A percentile compares a stretch with the other conserved stretches of the same genome.
Evolutionary conservation across 2,888 invertebrate genomes (phyloP).

Genomic region (Cyaniris semiargus): DNA sequence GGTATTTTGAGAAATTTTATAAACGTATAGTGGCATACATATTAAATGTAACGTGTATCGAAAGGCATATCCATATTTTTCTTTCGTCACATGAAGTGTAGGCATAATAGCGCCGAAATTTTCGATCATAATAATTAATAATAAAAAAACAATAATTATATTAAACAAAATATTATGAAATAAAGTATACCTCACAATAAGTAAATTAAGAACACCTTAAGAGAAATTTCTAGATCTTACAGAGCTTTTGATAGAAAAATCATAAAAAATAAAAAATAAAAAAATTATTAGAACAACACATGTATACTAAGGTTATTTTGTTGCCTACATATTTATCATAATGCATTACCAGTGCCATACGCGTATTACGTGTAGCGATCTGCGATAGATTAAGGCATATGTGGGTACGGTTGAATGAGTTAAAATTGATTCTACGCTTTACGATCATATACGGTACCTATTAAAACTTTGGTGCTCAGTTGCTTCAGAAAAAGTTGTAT

Average conservation of each 20-base stretch:
- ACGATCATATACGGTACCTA: conserved; percentile 38
- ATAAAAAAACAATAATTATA: no score
- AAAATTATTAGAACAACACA: background rate
- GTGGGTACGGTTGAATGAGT: conserved; percentile 30
- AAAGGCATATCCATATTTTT: no score
- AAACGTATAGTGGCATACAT: no score
- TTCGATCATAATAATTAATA: no score
- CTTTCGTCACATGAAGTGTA: no score
- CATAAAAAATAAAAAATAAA: background rate
- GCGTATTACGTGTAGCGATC: conserved; percentile 19
- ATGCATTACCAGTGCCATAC: background rate
- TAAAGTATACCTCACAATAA: background rate
- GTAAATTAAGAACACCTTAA: background rate
- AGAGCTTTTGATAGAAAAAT: background rate
- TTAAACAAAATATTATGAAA: no score
- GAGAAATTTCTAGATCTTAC: no score
- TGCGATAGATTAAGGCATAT: conserved; percentile 9
- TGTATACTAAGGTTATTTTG: background rate
- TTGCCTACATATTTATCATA: background rate
- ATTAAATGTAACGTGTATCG: no score
- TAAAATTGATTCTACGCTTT: conserved; percentile 43
- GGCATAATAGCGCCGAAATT: no score
- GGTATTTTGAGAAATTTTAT: no score
- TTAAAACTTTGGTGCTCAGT: conserved; percentile 22
- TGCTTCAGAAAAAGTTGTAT: conserved; percentile 20